These are phyloP conservation scores for Archilochus colubris DNA, from an alignment of 2,113 vertebrate genomes.

Conservation along the genomic window DNA sequence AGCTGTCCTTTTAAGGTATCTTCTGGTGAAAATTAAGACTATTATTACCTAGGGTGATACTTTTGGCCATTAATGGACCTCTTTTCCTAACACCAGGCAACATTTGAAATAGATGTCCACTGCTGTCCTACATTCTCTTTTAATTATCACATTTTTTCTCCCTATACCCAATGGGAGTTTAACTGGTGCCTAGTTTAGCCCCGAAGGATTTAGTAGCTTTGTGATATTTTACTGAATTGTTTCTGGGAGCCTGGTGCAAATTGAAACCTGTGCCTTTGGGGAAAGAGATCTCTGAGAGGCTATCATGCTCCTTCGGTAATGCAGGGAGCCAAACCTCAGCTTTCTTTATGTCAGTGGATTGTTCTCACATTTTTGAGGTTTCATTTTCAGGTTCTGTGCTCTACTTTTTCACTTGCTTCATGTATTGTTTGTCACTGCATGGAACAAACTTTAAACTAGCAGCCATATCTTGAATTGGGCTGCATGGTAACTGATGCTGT, in stretches of 20 bases:
- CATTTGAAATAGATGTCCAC: background rate
- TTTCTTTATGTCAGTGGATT: background rate
- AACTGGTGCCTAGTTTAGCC: background rate
- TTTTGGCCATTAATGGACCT: background rate
- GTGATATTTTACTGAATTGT: constrained; percentile 13
- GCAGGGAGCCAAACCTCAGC: background rate
- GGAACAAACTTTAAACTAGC: background rate
- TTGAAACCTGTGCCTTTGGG: constrained; percentile 25
- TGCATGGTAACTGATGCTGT: background rate
- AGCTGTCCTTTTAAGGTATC: background rate
- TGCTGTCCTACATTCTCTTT: constrained; percentile 28
- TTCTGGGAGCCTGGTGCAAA: constrained; percentile 47
- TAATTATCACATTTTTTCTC: constrained; percentile 60
- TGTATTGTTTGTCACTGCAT: background rate
- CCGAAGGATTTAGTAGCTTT: background rate
- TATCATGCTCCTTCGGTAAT: background rate
- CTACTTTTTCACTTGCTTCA: background rate
- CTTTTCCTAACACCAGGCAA: background rate
- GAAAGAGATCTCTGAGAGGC: background rate
- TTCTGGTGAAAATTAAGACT: background rate
- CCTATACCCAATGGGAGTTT: background rate
- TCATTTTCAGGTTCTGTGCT: constrained; percentile 21
- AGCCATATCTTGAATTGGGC: background rate
- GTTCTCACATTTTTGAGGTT: constrained; percentile 24
- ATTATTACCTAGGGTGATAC: background rate